phyloP scores from a whole-genome alignment of 1,140 invertebrate species.

The Danaus melanippus region DNA sequence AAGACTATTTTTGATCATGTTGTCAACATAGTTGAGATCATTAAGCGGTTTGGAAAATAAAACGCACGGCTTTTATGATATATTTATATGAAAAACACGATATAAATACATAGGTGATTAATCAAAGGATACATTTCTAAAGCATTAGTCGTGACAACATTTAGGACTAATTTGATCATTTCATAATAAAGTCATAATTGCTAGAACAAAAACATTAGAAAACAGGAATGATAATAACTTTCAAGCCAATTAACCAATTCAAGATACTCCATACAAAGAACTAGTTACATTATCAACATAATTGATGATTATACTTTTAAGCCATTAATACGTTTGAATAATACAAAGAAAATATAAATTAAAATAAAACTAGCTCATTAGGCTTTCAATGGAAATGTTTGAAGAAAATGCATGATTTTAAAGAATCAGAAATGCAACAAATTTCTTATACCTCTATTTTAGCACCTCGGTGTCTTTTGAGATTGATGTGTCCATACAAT shows the following conservation, averaged over 20 bases:
- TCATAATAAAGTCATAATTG: conserved; percentile 2
- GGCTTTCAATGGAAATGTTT: conserved; percentile 28
- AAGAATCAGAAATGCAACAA: conserved; percentile 38
- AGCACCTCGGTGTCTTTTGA: conserved; percentile 51
- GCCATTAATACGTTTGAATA: conserved; percentile 2
- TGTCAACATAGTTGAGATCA: conserved; percentile 8
- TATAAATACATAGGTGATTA: conserved; percentile 24
- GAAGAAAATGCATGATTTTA: conserved; percentile 41
- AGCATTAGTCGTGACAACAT: conserved; percentile 10
- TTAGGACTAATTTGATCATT: conserved; percentile 1
- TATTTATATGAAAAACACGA: conserved; percentile 14
- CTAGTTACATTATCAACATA: conserved; percentile 6
- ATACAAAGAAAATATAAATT: conserved; percentile 1
- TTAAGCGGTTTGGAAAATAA: conserved; percentile 11
- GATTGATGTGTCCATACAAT: conserved; percentile 42
- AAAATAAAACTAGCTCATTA: not conserved
- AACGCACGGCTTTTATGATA: conserved; percentile 13
- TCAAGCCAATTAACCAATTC: not conserved
- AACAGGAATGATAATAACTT: conserved; percentile 7
- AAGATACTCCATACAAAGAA: conserved; percentile 2
- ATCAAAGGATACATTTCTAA: conserved; percentile 15
- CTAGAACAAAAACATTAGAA: conserved; percentile 4
- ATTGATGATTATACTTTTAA: not conserved
- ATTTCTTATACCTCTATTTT: conserved; percentile 36
- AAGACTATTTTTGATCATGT: conserved; percentile 6